Percentiles rank a stretch among this genome's conserved stretches.
These are phyloP conservation scores for Sphinx pinastri DNA, from an alignment of 2,888 invertebrate species.

Conservation along the genomic window DNA sequence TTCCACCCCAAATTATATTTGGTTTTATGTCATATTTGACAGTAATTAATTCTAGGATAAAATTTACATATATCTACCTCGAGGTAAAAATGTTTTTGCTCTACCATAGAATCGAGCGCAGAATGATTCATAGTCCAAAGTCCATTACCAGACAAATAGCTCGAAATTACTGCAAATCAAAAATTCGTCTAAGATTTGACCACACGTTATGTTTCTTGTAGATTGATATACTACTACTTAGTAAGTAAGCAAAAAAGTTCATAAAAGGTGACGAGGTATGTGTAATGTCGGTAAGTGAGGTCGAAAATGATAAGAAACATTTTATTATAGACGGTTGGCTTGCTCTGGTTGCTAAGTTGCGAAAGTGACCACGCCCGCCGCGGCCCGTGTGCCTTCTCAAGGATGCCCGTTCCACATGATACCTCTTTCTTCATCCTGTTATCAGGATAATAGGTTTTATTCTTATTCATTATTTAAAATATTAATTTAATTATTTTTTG, in stretches of 20 bases:
- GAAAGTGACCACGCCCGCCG: slow-evolving; percentile 39
- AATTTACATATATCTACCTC: too few relatives aligned
- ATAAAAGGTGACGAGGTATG: slow-evolving; percentile 11
- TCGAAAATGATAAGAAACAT: slow-evolving; percentile 19
- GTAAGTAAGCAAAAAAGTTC: slow-evolving; percentile 1
- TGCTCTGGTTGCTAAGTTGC: slow-evolving; percentile 47
- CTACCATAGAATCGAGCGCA: too few relatives aligned
- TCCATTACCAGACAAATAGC: too few relatives aligned
- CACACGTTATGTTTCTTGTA: too few relatives aligned
- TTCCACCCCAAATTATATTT: too few relatives aligned
- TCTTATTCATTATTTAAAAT: not conserved
- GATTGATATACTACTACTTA: too few relatives aligned
- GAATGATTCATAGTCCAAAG: too few relatives aligned
- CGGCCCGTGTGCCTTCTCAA: slow-evolving; percentile 36
- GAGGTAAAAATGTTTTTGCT: too few relatives aligned
- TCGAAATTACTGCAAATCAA: too few relatives aligned
- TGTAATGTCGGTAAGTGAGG: slow-evolving; percentile 6
- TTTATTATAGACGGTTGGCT: slow-evolving; percentile 31
- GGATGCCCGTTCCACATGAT: slow-evolving; percentile 38
- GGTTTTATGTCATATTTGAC: too few relatives aligned
- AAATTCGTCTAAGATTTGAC: too few relatives aligned
- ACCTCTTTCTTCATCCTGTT: slow-evolving; percentile 1
- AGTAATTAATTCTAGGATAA: too few relatives aligned
- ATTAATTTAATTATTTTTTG: not conserved
- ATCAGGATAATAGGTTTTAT: not conserved